These are phyloP conservation scores for Pammene fasciana DNA, from an alignment of 2,888 invertebrate species.

Conservation along the genomic window DNA sequence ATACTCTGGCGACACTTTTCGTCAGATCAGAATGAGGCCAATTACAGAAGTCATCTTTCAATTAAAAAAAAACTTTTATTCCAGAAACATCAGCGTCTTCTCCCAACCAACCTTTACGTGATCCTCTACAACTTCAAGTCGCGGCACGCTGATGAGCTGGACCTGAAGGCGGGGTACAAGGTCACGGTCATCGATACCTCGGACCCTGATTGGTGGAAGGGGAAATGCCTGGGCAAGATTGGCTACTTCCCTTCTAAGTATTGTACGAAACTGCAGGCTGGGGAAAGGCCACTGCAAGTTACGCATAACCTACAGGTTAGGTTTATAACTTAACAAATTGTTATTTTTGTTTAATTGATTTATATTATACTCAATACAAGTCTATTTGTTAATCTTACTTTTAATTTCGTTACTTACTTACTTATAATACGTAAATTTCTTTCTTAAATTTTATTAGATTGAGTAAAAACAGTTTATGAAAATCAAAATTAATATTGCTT, in stretches of 20 bases:
- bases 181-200: slow-evolving; percentile 97
- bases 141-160: slow-evolving; percentile 96
- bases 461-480: too few relatives aligned
- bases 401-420: too few relatives aligned
- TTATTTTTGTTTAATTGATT: background rate
- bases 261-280: slow-evolving; percentile 94
- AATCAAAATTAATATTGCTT: too few relatives aligned
- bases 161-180: slow-evolving; percentile 94
- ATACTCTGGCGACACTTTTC: too few relatives aligned
- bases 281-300: slow-evolving; percentile 95
- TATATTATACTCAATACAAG: too few relatives aligned
- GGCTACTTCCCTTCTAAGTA: slow-evolving; percentile 98
- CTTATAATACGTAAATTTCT: too few relatives aligned
- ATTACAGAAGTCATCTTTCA: background rate
- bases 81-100: slow-evolving; percentile 92
- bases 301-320: slow-evolving; percentile 79
- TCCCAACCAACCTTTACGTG: slow-evolving; percentile 96
- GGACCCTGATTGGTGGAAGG: slow-evolving; percentile 99
- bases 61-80: slow-evolving; percentile 42
- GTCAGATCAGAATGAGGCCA: too few relatives aligned
- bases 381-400: too few relatives aligned
- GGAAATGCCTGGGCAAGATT: slow-evolving; percentile 94
- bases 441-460: too few relatives aligned
- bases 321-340: background rate
- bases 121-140: slow-evolving; percentile 98